phyloP scores from a whole-genome alignment of 2,888 invertebrate genomes.

The Synanthedon formicaeformis region DNA sequence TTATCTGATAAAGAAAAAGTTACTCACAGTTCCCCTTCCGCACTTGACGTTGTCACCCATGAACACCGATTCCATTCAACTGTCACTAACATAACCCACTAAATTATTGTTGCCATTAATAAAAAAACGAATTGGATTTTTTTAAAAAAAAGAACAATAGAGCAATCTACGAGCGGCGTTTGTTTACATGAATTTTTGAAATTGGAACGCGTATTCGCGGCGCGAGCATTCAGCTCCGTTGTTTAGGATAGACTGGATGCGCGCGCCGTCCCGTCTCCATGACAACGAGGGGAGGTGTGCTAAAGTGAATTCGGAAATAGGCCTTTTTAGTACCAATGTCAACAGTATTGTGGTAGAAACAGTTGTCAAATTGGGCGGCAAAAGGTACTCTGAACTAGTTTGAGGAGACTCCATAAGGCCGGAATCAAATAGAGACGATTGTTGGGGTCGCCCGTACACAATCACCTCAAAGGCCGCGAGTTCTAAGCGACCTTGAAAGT shows the following conservation, averaged over 20 bases:
- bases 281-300: constrained; percentile 28
- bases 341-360: background rate
- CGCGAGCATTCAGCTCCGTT: constrained; percentile 33
- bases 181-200: background rate
- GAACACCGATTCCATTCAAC: constrained; percentile 9
- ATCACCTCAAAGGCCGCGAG: too few species aligned
- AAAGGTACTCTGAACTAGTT: background rate
- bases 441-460: too few species aligned
- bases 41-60: constrained; percentile 51
- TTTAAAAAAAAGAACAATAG: background rate
- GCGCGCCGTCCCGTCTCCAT: constrained; percentile 56
- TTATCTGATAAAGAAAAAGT: constrained; percentile 3
- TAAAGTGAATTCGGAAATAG: background rate
- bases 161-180: background rate
- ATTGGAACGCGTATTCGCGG: constrained; percentile 7
- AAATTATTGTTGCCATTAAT: background rate
- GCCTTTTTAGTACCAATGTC: background rate
- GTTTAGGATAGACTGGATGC: constrained; percentile 49
- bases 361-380: background rate
- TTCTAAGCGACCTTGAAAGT: too few species aligned
- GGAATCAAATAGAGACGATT: too few species aligned
- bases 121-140: background rate
- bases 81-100: constrained; percentile 22
- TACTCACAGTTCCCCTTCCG: constrained; percentile 47
- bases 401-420: background rate